Conservation (phyloP, 2,113 vertebrate genomes). For the Thamnophis sirtalis region DNA sequence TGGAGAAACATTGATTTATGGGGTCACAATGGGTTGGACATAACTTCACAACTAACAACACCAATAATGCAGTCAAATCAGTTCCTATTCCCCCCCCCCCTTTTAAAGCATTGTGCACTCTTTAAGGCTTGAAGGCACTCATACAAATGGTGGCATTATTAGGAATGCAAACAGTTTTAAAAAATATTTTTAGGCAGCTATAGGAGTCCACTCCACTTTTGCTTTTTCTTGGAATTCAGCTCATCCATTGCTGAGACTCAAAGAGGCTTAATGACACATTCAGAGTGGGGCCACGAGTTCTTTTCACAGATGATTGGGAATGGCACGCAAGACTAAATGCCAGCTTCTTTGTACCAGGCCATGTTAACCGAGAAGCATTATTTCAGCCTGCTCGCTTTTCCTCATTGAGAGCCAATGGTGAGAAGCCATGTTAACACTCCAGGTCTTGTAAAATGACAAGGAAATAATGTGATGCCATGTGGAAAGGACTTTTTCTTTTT, state of each 20-base stretch:
- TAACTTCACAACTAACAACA: too few species aligned
- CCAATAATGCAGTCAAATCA: too few species aligned
- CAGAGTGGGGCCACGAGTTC: not conserved
- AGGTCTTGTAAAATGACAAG: conserved; percentile 2
- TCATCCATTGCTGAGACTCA: not conserved
- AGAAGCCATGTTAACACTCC: not conserved
- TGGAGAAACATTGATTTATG: too few species aligned
- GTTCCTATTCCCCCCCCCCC: too few species aligned
- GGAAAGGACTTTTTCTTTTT: not conserved
- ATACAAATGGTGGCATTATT: accelerated
- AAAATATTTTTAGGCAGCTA: not conserved
- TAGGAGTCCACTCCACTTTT: not conserved
- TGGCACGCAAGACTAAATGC: not conserved
- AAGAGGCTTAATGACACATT: accelerated
- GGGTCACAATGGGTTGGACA: too few species aligned
- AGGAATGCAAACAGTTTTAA: conserved; percentile 9
- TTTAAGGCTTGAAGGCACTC: not conserved
- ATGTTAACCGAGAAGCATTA: not conserved
- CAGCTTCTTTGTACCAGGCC: not conserved
- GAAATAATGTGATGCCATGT: not conserved
- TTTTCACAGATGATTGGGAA: not conserved
- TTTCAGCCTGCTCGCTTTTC: not conserved
- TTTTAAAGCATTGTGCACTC: not conserved
- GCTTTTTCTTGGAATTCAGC: not conserved
- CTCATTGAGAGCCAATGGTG: not conserved